phyloP scores from a whole-genome alignment of 2,888 invertebrate genomes.

The Hoplodrina ambigua region DNA sequence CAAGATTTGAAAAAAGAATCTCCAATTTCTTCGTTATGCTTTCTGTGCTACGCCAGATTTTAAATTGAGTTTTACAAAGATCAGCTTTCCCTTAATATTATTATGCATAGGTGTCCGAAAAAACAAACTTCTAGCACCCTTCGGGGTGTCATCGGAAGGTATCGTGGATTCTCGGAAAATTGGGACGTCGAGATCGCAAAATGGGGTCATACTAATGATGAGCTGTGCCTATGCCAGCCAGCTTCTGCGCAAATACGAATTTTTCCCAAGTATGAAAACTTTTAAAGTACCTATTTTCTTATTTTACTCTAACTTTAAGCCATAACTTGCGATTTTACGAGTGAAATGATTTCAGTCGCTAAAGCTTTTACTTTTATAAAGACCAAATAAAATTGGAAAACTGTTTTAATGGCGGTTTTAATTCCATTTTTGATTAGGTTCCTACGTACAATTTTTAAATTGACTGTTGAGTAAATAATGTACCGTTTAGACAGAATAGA shows the following conservation, averaged over 20 bases:
- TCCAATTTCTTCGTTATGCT: too few species aligned
- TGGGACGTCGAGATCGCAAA: constrained; percentile 18
- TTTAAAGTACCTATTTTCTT: constrained; percentile 6
- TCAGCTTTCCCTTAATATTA: constrained; percentile 1
- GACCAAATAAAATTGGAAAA: neutral
- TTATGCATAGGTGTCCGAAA: constrained; percentile 31
- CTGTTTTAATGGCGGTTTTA: neutral
- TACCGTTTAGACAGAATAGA: too few species aligned
- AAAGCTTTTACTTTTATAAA: neutral
- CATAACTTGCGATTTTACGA: constrained; percentile 16
- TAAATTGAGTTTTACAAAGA: neutral
- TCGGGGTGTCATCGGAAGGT: constrained; percentile 28
- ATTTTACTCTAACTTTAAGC: constrained; percentile 7
- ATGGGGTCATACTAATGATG: constrained; percentile 35
- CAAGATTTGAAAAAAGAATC: too few species aligned
- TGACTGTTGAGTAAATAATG: too few species aligned
- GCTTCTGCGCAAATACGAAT: constrained; percentile 14
- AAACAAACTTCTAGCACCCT: constrained; percentile 8
- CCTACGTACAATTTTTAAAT: too few species aligned
- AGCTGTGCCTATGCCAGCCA: constrained; percentile 19
- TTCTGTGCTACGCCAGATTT: neutral
- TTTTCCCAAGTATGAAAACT: constrained; percentile 21
- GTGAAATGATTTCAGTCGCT: constrained; percentile 5
- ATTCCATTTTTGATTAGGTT: neutral
- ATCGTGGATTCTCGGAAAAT: constrained; percentile 26